Conservation (phyloP, 2,888 invertebrate genomes). For the Neria commutata region DNA sequence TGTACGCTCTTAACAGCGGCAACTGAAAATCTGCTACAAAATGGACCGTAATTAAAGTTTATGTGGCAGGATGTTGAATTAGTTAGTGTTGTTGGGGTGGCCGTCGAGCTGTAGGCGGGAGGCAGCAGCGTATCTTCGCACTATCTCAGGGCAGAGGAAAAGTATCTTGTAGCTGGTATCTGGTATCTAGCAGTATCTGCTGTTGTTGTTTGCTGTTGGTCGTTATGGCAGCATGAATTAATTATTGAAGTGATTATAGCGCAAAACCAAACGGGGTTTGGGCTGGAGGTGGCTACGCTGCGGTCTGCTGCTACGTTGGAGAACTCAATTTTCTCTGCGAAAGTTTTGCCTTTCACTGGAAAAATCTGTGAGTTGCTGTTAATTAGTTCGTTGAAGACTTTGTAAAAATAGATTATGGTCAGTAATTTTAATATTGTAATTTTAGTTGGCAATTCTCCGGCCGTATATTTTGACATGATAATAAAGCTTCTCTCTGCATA, state of each 20-base stretch:
- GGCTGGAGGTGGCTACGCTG: not conserved
- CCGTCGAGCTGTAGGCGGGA: too few species aligned
- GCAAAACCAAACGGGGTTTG: not conserved
- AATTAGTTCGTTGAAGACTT: not conserved
- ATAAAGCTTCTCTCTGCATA: too few species aligned
- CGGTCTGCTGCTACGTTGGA: too few species aligned
- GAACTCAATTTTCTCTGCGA: not conserved
- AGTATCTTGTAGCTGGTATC: too few species aligned
- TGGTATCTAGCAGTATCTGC: too few species aligned
- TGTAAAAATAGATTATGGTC: not conserved
- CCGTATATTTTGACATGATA: too few species aligned
- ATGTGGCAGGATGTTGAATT: constrained; percentile 7
- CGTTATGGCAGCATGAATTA: constrained; percentile 17
- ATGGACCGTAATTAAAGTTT: constrained; percentile 18
- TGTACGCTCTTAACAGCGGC: too few species aligned
- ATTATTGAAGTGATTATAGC: constrained; percentile 18
- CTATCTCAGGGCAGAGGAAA: too few species aligned
- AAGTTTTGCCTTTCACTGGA: not conserved
- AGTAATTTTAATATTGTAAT: not conserved
- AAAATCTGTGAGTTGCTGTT: not conserved
- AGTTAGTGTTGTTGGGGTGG: constrained; percentile 8
- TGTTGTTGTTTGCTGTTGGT: too few species aligned
- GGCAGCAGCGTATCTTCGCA: too few species aligned
- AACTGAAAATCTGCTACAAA: not conserved
- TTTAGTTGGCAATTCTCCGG: too few species aligned